Evolutionary conservation across 1,140 invertebrate genomes (phyloP).

Genomic region (Sesamia nonagrioides): DNA sequence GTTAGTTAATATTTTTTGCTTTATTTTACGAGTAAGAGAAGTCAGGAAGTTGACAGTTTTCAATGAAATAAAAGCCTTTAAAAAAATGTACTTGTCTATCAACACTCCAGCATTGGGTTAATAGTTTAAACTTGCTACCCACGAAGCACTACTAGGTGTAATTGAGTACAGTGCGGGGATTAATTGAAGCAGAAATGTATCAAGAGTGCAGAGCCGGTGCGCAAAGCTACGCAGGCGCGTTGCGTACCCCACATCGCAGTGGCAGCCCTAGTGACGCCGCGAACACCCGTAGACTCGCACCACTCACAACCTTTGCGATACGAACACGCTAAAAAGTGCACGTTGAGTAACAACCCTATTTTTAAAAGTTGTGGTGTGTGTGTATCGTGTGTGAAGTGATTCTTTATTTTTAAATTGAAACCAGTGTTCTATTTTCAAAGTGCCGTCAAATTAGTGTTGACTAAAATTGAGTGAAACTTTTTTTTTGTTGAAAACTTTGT

Average conservation of each 20-base stretch:
- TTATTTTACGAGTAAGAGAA: not conserved
- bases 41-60: not conserved
- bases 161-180: conserved; percentile 80
- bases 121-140: conserved; percentile 57
- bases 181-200: conserved; percentile 85
- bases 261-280: conserved; percentile 66
- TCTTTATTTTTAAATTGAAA: conserved; percentile 7
- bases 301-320: conserved; percentile 42
- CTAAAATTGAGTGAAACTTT: conserved; percentile 39
- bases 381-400: conserved; percentile 25
- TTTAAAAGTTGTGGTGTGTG: conserved; percentile 34
- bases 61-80: not conserved
- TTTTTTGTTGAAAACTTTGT: conserved; percentile 43
- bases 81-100: conserved; percentile 13
- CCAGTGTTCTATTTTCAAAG: conserved; percentile 32
- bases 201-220: conserved; percentile 77
- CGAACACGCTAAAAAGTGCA: conserved; percentile 46
- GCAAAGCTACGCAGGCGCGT: conserved; percentile 81
- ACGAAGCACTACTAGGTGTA: conserved; percentile 67
- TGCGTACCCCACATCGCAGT: conserved; percentile 72
- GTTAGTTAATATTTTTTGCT: too few species aligned
- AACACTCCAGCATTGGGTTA: conserved; percentile 47
- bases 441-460: conserved; percentile 49
- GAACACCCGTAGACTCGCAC: conserved; percentile 61
- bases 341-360: conserved; percentile 33